phyloP scores from a whole-genome alignment of 2,888 invertebrate genomes.

The Pocota personata region DNA sequence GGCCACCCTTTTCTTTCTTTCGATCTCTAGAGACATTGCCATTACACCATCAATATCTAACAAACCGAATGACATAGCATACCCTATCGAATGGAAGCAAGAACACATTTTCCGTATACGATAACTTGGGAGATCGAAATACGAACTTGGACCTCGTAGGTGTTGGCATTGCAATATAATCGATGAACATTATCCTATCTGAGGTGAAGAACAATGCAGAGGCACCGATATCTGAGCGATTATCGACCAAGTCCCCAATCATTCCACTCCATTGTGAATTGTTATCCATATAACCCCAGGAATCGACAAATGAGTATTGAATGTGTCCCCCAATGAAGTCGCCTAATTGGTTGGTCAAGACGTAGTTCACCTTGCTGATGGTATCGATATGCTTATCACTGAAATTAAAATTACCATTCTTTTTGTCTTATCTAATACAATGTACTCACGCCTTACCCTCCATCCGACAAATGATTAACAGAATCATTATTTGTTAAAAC shows the following conservation, averaged over 20 bases:
- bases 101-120: slow-evolving; percentile 89
- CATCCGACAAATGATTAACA: slow-evolving; percentile 85
- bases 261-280: slow-evolving; percentile 86
- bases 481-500: slow-evolving; percentile 86
- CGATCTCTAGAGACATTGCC: too few relatives aligned
- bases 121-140: slow-evolving; percentile 88
- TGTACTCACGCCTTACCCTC: slow-evolving; percentile 82
- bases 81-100: slow-evolving; percentile 87
- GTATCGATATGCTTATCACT: slow-evolving; percentile 84
- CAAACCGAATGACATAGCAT: neutral
- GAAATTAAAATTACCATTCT: slow-evolving; percentile 12
- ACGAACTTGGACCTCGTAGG: slow-evolving; percentile 88
- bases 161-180: slow-evolving; percentile 88
- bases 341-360: slow-evolving; percentile 84
- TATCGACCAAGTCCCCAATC: slow-evolving; percentile 85
- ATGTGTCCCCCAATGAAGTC: slow-evolving; percentile 85
- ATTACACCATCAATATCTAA: too few relatives aligned
- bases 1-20: too few relatives aligned
- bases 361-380: slow-evolving; percentile 86
- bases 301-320: slow-evolving; percentile 83
- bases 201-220: slow-evolving; percentile 86
- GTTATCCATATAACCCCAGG: slow-evolving; percentile 86
- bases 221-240: slow-evolving; percentile 86
- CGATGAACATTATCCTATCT: slow-evolving; percentile 86
- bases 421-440: neutral